These are phyloP conservation scores for Notothenia rossii DNA, from an alignment of 2,113 vertebrate species.

Conservation along the genomic window DNA sequence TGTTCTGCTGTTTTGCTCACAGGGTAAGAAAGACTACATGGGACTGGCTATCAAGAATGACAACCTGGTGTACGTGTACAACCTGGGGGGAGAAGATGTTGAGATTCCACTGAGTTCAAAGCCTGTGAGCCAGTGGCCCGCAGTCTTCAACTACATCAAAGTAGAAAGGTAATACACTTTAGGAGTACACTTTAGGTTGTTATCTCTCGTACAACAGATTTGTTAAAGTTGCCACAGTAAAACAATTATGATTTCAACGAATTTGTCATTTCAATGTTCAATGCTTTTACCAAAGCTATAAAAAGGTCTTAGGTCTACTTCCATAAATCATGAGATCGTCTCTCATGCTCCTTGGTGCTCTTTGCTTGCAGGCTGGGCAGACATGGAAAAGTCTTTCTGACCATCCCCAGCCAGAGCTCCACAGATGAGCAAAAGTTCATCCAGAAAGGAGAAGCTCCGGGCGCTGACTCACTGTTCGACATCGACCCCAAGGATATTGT, in stretches of 20 bases:
- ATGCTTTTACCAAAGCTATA: not conserved
- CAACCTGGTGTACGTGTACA: conserved; percentile 94
- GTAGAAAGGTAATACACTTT: conserved; percentile 89
- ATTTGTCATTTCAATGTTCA: not conserved
- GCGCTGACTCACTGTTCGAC: conserved; percentile 91
- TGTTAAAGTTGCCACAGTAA: not conserved
- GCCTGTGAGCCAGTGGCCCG: conserved; percentile 95
- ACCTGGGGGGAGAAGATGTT: conserved; percentile 91
- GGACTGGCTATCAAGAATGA: conserved; percentile 97
- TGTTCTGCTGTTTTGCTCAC: conserved; percentile 36
- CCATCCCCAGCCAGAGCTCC: conserved; percentile 90
- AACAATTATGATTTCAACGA: not conserved
- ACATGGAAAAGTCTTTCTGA: conserved; percentile 95
- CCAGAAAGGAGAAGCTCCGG: conserved; percentile 91
- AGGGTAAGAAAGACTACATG: conserved; percentile 94
- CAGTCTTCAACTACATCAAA: conserved; percentile 95
- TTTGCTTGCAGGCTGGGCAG: conserved; percentile 87
- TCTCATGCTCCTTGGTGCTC: conserved; percentile 3
- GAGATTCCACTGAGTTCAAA: conserved; percentile 95
- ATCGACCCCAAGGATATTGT: conserved; percentile 89
- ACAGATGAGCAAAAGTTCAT: conserved; percentile 98
- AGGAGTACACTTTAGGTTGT: not conserved
- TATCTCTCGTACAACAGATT: not conserved
- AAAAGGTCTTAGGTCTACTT: too few relatives aligned
- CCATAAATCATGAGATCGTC: not conserved